phyloP scores from a whole-genome alignment of 2,888 invertebrate genomes.

The Gandaritis pyraliata region DNA sequence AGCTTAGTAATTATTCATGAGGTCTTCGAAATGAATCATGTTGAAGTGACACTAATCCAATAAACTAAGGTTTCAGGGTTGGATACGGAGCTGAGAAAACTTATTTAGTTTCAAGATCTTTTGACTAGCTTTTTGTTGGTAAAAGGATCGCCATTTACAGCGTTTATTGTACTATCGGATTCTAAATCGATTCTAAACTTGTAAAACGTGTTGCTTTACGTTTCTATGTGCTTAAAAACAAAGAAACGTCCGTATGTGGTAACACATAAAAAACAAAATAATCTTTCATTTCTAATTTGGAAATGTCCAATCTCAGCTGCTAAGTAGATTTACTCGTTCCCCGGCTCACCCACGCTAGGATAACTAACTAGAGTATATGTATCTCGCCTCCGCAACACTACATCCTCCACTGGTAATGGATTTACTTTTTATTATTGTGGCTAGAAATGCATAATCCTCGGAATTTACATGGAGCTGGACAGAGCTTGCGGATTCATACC shows the following conservation, averaged over 20 bases:
- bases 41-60: conserved; percentile 17
- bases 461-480: conserved; percentile 23
- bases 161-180: background rate
- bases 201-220: background rate
- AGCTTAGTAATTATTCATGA: conserved; percentile 19
- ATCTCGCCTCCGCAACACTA: conserved; percentile 45
- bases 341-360: conserved; percentile 47
- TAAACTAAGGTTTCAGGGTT: conserved; percentile 11
- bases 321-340: conserved; percentile 47
- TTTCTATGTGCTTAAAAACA: background rate
- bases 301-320: conserved; percentile 42
- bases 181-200: background rate
- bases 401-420: conserved; percentile 44
- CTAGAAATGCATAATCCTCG: conserved; percentile 28
- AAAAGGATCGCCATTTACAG: background rate
- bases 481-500: conserved; percentile 24
- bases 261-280: conserved; percentile 31
- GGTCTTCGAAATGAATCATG: conserved; percentile 13
- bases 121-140: conserved; percentile 1
- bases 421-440: conserved; percentile 41
- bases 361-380: conserved; percentile 41
- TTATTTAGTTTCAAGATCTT: background rate
- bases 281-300: conserved; percentile 43
- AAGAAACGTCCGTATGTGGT: conserved; percentile 4
- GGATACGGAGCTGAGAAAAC: conserved; percentile 1